Evolutionary conservation across 2,888 invertebrate genomes (phyloP).

Genomic region (Idaea biselata): DNA sequence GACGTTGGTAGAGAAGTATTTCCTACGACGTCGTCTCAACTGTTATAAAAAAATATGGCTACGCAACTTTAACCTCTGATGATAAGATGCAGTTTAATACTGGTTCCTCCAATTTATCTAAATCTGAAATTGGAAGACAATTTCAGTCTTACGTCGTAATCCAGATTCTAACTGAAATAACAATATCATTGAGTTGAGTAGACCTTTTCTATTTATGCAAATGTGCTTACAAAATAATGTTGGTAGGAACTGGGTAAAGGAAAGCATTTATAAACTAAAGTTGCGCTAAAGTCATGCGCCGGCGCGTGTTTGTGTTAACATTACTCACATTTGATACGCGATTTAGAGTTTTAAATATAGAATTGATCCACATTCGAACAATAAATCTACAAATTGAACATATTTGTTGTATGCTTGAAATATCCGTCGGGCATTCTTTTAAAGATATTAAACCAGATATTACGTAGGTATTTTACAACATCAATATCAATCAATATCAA

Average conservation of each 20-base stretch:
- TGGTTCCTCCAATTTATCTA: neutral
- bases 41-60: too few relatives aligned
- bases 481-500: neutral
- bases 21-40: too few relatives aligned
- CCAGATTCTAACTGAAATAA: neutral
- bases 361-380: conserved; percentile 15
- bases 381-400: conserved; percentile 20
- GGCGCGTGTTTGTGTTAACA: neutral
- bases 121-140: too few relatives aligned
- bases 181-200: neutral
- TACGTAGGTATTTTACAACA: neutral
- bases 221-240: conserved; percentile 4
- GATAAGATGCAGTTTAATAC: neutral
- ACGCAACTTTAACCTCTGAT: neutral
- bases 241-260: neutral
- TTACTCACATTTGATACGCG: neutral
- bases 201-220: neutral
- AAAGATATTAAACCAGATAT: neutral
- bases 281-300: neutral
- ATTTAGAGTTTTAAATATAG: conserved; percentile 9
- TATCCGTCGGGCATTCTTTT: neutral
- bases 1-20: too few relatives aligned
- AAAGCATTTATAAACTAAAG: neutral
- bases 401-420: conserved; percentile 14
- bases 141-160: neutral